A percentile compares a stretch with the other conserved stretches of the same genome.
These are phyloP conservation scores for Helicoverpa zea DNA, from an alignment of 1,140 invertebrate genomes.

Conservation along the genomic window DNA sequence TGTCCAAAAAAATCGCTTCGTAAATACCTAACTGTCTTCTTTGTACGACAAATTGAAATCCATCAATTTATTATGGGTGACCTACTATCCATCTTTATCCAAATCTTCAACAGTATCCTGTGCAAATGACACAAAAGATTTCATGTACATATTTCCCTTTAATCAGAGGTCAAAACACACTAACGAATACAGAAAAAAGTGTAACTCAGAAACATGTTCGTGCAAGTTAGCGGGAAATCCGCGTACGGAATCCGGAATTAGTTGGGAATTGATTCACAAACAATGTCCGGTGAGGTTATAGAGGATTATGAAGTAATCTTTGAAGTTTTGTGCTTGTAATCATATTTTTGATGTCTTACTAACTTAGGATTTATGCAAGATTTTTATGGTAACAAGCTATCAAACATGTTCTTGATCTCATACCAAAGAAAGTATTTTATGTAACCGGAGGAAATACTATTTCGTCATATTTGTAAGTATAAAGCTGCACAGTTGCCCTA, in stretches of 20 bases:
- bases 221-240: conserved; percentile 9
- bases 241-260: conserved; percentile 39
- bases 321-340: background rate
- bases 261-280: conserved; percentile 40
- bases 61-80: too few species aligned
- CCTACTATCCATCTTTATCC: too few species aligned
- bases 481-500: too few species aligned
- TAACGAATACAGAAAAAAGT: background rate
- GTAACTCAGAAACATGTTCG: conserved; percentile 21
- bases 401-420: too few species aligned
- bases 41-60: too few species aligned
- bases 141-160: background rate
- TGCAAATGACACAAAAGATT: conserved; percentile 26
- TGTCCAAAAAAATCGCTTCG: background rate
- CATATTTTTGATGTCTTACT: background rate
- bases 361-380: too few species aligned
- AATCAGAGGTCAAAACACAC: conserved; percentile 23
- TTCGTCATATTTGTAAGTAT: too few species aligned
- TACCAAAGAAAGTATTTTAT: too few species aligned
- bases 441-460: too few species aligned
- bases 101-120: background rate
- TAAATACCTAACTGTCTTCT: too few species aligned
- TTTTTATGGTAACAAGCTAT: too few species aligned
- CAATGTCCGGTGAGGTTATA: conserved; percentile 11
- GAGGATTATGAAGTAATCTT: background rate